These are phyloP conservation scores for Lordiphosa collinella DNA, from an alignment of 1,140 invertebrate species.

Conservation along the genomic window DNA sequence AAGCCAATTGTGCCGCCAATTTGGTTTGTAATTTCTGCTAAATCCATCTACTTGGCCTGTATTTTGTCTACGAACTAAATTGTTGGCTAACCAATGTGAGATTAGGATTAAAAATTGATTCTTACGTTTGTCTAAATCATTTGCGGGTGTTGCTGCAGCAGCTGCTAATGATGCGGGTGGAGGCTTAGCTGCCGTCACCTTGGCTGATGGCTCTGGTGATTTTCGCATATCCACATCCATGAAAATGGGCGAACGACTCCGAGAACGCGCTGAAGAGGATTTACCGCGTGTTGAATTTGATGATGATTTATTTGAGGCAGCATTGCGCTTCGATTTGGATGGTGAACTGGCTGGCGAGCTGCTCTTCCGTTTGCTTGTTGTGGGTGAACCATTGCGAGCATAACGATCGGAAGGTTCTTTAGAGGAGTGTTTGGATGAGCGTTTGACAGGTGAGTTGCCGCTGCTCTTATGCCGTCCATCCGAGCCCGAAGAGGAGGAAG, in stretches of 20 bases:
- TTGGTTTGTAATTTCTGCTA: conserved; percentile 63
- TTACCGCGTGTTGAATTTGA: conserved; percentile 33
- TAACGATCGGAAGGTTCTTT: conserved; percentile 61
- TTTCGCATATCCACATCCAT: conserved; percentile 52
- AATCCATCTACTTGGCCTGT: conserved; percentile 56
- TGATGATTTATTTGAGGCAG: conserved; percentile 33
- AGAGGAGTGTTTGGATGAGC: conserved; percentile 29
- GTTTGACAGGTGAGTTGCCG: conserved; percentile 35
- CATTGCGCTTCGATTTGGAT: conserved; percentile 51
- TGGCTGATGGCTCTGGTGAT: conserved; percentile 36
- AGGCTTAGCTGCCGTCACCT: conserved; percentile 2
- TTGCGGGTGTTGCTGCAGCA: conserved; percentile 18
- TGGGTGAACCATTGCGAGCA: conserved; percentile 41
- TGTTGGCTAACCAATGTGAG: conserved; percentile 63
- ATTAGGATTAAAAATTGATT: conserved; percentile 73
- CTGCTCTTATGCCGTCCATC: conserved; percentile 43
- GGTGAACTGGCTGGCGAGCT: conserved; percentile 61
- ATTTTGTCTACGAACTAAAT: conserved; percentile 37
- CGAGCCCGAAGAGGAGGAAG: conserved; percentile 59
- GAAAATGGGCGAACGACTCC: conserved; percentile 61
- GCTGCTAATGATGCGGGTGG: not conserved
- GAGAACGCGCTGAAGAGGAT: conserved; percentile 45
- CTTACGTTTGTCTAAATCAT: conserved; percentile 79
- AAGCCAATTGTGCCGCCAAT: conserved; percentile 61
- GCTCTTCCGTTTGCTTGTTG: conserved; percentile 59